Percentiles rank a stretch among this genome's conserved stretches.
Conservation (phyloP, 2,888 invertebrate genomes). For the Metopia argyrocephala region DNA sequence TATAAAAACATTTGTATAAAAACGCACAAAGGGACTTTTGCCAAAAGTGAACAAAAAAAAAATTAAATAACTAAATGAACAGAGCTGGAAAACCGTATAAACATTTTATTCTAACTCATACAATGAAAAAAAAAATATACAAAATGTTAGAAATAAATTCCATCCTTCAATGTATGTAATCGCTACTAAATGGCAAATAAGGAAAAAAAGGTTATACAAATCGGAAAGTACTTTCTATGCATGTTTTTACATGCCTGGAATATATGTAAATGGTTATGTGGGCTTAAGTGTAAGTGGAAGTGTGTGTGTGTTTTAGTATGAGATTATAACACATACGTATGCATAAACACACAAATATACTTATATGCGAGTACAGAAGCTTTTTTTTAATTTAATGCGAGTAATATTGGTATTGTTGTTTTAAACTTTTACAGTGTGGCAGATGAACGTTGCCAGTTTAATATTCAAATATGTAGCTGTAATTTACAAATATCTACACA, state of each 20-base stretch:
- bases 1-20: conserved; percentile 48
- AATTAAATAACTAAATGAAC: not conserved
- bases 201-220: too few relatives aligned
- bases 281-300: conserved; percentile 23
- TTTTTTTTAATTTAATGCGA: too few relatives aligned
- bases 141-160: conserved; percentile 38
- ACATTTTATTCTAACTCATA: conserved; percentile 25
- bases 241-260: too few relatives aligned
- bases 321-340: too few relatives aligned
- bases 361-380: not conserved
- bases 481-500: too few relatives aligned
- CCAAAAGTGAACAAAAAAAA: not conserved
- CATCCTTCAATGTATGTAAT: conserved; percentile 23
- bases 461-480: not conserved
- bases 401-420: too few relatives aligned
- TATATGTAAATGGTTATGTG: too few relatives aligned
- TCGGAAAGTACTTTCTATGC: too few relatives aligned
- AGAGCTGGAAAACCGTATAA: conserved; percentile 10
- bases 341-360: conserved; percentile 2
- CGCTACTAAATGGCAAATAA: conserved; percentile 23
- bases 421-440: too few relatives aligned
- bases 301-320: not conserved
- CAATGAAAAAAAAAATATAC: conserved; percentile 26
- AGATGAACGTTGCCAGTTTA: too few relatives aligned
- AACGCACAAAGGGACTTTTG: conserved; percentile 51